Evolutionary conservation across 2,113 vertebrate genomes (phyloP).

Genomic region (Xenopus laevis): DNA sequence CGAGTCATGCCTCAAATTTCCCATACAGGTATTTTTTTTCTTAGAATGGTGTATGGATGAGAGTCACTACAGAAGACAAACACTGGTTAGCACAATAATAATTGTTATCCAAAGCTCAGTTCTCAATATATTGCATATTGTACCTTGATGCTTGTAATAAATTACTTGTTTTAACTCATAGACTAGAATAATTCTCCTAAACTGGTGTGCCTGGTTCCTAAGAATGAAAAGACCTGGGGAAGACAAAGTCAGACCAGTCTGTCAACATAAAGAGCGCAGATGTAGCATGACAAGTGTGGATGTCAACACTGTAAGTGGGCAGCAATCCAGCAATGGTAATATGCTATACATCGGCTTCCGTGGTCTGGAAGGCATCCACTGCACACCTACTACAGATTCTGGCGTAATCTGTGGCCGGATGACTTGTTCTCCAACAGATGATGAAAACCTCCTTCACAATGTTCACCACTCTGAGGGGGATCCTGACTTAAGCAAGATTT

Average conservation of each 20-base stretch:
- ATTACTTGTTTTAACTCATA: conserved; percentile 49
- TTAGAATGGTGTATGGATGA: too few species aligned
- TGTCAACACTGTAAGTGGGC: conserved; percentile 61
- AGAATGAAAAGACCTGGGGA: conserved; percentile 90
- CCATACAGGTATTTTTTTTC: too few species aligned
- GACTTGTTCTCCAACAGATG: conserved; percentile 71
- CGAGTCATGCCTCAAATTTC: too few species aligned
- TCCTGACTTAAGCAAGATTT: conserved; percentile 79
- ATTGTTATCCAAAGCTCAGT: too few species aligned
- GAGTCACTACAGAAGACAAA: too few species aligned
- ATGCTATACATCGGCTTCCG: conserved; percentile 80
- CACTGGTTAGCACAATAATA: too few species aligned
- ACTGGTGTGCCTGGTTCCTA: conserved; percentile 96
- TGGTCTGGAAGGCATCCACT: conserved; percentile 75
- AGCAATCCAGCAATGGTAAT: conserved; percentile 72
- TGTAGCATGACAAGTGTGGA: conserved; percentile 81
- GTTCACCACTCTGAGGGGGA: conserved; percentile 66
- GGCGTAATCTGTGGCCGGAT: conserved; percentile 77
- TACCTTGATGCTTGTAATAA: too few species aligned
- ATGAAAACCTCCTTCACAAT: conserved; percentile 74
- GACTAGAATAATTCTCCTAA: conserved; percentile 87
- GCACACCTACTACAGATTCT: conserved; percentile 76
- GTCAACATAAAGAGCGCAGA: conserved; percentile 72
- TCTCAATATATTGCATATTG: too few species aligned
- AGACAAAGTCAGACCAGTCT: conserved; percentile 77